phyloP scores from a whole-genome alignment of 2,113 vertebrate genomes.

The Globicephala melas region DNA sequence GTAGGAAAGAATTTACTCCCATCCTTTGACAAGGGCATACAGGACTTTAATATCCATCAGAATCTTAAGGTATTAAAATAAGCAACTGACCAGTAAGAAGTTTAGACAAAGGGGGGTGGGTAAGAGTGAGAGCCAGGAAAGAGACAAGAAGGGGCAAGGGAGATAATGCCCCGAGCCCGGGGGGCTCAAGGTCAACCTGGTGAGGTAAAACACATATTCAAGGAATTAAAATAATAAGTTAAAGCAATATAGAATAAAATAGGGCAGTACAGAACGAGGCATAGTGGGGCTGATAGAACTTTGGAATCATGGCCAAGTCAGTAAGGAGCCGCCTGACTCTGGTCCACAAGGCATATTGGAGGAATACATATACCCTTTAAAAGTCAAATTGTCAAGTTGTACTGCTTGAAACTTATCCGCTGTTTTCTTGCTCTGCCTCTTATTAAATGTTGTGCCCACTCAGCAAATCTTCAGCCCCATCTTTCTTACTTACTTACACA shows the following conservation, averaged over 20 bases:
- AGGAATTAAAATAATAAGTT: not conserved
- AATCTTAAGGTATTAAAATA: not conserved
- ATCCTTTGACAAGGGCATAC: not conserved
- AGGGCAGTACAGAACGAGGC: not conserved
- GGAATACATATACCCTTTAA: not conserved
- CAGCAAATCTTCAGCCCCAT: not conserved
- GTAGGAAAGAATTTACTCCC: not conserved
- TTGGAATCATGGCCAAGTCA: not conserved
- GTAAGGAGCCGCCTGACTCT: not conserved
- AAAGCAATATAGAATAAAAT: not conserved
- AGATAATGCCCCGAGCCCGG: not conserved
- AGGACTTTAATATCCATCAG: not conserved
- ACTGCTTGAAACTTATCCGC: not conserved
- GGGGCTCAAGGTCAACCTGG: not conserved
- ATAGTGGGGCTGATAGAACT: not conserved
- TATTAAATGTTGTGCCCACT: not conserved
- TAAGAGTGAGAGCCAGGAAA: not conserved
- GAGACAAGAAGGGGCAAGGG: not conserved
- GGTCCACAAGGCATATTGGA: not conserved
- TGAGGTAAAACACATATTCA: not conserved
- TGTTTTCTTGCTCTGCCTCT: not conserved
- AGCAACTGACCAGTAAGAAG: not conserved
- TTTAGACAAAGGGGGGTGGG: accelerated
- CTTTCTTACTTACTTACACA: not conserved
- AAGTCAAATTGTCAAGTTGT: not conserved